phyloP scores from a whole-genome alignment of 64 coral and sea anemone species.

The Stylophora pistillata region DNA sequence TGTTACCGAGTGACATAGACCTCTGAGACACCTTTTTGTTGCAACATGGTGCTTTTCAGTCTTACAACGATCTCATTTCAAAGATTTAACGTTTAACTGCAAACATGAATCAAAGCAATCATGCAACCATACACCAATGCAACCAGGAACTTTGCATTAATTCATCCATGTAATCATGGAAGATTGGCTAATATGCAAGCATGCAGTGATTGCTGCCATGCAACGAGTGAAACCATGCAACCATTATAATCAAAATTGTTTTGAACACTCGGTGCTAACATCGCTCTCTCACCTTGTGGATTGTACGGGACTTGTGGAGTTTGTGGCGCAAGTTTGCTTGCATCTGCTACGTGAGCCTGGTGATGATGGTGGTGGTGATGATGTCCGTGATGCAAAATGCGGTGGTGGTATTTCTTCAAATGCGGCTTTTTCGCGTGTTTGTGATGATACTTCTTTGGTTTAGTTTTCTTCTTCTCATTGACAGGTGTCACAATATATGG shows the following conservation, averaged over 20 bases:
- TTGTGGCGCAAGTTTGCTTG: background rate
- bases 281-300: background rate
- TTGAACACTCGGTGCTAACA: background rate
- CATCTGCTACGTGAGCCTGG: background rate
- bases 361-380: conserved; percentile 12
- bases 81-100: too few species aligned
- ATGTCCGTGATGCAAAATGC: conserved; percentile 1
- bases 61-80: too few species aligned
- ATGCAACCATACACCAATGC: too few species aligned
- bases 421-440: conserved; percentile 57
- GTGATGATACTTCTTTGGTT: conserved; percentile 58
- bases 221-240: too few species aligned
- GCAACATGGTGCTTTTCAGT: too few species aligned
- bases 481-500: conserved; percentile 92
- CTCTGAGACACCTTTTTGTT: too few species aligned
- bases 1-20: too few species aligned
- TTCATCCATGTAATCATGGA: too few species aligned
- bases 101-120: too few species aligned
- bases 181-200: too few species aligned
- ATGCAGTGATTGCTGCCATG: background rate
- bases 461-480: conserved; percentile 58
- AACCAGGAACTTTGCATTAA: too few species aligned
- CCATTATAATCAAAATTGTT: too few species aligned
- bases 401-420: conserved; percentile 34
- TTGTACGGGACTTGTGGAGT: background rate